phyloP scores from a whole-genome alignment of 2,797 vertebrate species.

The Cynodonichthys magdalenae region DNA sequence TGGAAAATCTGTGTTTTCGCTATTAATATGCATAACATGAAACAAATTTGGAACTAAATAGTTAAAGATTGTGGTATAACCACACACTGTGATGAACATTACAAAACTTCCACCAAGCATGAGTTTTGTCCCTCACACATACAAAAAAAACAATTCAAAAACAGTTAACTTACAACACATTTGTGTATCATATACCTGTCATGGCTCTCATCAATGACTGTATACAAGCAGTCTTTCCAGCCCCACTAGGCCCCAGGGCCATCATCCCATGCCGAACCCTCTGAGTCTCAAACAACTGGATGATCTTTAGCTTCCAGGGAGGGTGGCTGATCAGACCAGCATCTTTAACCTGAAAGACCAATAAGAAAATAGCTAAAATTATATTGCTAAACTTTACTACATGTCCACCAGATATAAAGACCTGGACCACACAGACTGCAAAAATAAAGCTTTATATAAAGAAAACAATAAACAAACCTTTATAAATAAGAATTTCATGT shows the following conservation, averaged over 20 bases:
- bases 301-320: constrained; percentile 95
- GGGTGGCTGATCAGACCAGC: constrained; percentile 91
- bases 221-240: constrained; percentile 94
- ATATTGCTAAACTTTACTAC: not conserved
- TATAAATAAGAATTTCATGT: not conserved
- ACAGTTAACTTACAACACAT: not conserved
- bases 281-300: constrained; percentile 95
- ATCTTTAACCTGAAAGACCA: constrained; percentile 82
- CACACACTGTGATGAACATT: too few species aligned
- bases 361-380: too few species aligned
- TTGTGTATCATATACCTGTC: constrained; percentile 82
- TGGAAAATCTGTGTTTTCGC: not conserved
- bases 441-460: not conserved
- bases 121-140: too few species aligned
- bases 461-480: too few species aligned
- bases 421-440: not conserved
- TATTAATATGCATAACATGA: not conserved
- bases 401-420: not conserved
- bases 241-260: constrained; percentile 93
- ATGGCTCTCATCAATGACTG: constrained; percentile 94
- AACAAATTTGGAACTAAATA: too few species aligned
- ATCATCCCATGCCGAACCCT: constrained; percentile 96
- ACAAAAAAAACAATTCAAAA: too few species aligned
- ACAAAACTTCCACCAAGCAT: too few species aligned
- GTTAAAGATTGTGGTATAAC: too few species aligned